Conservation (phyloP, 2,888 invertebrate genomes). For the Dolichopus griseipennis region DNA sequence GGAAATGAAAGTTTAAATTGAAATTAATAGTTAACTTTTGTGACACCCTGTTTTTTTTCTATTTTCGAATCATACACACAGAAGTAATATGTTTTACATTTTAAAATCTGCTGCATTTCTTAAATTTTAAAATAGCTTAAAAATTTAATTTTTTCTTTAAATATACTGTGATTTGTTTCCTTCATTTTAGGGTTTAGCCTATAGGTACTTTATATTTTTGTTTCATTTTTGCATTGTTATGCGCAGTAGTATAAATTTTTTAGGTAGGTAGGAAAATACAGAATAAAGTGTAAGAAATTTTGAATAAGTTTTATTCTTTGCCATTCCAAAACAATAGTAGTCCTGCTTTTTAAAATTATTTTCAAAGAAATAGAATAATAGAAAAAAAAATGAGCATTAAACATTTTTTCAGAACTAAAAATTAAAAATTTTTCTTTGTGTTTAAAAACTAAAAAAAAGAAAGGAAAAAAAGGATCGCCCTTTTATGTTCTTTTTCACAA, state of each 20-base stretch:
- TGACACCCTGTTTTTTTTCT: not conserved
- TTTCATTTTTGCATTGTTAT: not conserved
- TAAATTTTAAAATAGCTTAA: not conserved
- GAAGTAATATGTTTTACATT: not conserved
- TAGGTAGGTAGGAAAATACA: not conserved
- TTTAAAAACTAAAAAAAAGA: not conserved
- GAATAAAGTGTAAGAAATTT: not conserved
- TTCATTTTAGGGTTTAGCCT: not conserved
- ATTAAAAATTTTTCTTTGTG: not conserved
- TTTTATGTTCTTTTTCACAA: not conserved
- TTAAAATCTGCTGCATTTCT: not conserved
- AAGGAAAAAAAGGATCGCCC: not conserved
- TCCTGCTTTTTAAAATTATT: not conserved
- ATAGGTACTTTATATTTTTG: not conserved
- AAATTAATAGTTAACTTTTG: not conserved
- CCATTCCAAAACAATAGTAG: not conserved
- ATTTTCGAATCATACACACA: not conserved
- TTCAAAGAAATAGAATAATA: not conserved
- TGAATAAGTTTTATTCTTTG: not conserved
- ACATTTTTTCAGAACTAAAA: not conserved
- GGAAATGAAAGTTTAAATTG: too few relatives aligned
- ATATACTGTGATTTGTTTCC: not conserved
- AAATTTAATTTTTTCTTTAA: not conserved
- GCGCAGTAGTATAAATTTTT: not conserved
- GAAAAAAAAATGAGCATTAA: not conserved